These are phyloP conservation scores for Moxostoma hubbsi DNA, from an alignment of 2,797 vertebrate species.

Conservation along the genomic window DNA sequence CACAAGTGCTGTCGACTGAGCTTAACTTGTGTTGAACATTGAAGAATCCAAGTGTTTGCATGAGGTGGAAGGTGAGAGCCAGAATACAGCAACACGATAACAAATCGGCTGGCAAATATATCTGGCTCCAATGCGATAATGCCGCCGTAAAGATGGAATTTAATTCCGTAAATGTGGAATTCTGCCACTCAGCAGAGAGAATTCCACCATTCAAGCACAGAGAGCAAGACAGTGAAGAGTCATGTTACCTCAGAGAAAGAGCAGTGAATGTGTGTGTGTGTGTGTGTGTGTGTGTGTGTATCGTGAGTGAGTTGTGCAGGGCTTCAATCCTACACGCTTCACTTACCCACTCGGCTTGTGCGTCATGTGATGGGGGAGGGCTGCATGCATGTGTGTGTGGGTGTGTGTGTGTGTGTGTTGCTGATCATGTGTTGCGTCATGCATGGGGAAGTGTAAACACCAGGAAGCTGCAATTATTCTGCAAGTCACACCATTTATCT, in stretches of 20 bases:
- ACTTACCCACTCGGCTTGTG: no score
- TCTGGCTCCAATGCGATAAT: conserved; percentile 9
- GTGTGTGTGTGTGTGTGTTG: no score
- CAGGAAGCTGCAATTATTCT: no score
- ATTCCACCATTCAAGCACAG: conserved; percentile 13
- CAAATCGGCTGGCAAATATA: background rate
- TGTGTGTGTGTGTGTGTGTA: conserved; percentile 56
- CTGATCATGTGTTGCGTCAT: no score
- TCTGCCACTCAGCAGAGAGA: background rate
- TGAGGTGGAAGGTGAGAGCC: background rate
- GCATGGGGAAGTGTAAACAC: no score
- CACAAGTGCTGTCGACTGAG: no score
- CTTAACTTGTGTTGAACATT: background rate
- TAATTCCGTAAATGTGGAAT: background rate
- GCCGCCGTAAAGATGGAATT: conserved; percentile 25
- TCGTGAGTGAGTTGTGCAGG: conserved; percentile 54
- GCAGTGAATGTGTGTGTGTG: conserved; percentile 64
- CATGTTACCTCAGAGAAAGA: conserved; percentile 38
- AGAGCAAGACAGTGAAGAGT: conserved; percentile 19
- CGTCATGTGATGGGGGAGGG: no score
- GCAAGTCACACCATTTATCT: no score
- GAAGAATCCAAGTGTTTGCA: background rate
- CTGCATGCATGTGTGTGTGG: no score
- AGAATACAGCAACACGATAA: background rate
- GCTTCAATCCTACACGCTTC: background rate